phyloP scores from a whole-genome alignment of 92 coral and sea anemone species.

The Metridium senile region DNA sequence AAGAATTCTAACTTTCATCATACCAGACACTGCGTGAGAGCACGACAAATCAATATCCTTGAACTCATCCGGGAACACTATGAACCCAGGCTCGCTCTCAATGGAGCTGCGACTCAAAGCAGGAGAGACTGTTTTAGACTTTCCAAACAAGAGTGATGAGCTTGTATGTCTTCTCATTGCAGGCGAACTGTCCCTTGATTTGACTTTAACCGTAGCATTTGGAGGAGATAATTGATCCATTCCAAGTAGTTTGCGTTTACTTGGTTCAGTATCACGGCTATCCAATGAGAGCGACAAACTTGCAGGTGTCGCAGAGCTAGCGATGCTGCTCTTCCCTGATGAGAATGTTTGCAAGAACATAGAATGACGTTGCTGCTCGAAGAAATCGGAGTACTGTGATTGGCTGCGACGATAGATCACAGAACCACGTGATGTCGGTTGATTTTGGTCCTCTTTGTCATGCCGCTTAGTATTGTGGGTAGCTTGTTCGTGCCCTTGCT shows the following conservation, averaged over 20 bases:
- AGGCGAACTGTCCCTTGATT: constrained; percentile 13
- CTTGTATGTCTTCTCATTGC: constrained; percentile 52
- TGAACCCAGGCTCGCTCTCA: constrained; percentile 77
- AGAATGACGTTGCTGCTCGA: constrained; percentile 75
- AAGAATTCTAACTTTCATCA: constrained; percentile 79
- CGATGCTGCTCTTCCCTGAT: constrained; percentile 23
- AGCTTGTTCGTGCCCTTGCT: background rate
- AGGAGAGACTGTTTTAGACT: constrained; percentile 30
- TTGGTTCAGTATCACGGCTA: background rate
- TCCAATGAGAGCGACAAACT: constrained; percentile 3
- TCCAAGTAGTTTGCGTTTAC: background rate
- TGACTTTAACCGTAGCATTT: background rate
- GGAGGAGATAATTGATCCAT: background rate
- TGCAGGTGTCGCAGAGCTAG: background rate
- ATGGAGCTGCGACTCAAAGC: constrained; percentile 32
- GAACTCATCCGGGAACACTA: constrained; percentile 78
- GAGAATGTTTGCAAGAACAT: constrained; percentile 62
- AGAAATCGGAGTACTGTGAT: constrained; percentile 56
- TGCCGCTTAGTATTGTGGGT: background rate
- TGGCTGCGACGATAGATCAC: constrained; percentile 44
- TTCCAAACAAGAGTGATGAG: constrained; percentile 40
- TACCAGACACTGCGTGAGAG: constrained; percentile 91
- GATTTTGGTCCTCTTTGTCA: background rate
- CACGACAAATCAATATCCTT: constrained; percentile 53
- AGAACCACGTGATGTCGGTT: background rate